Base-by-base conservation (phyloP, 2,888 invertebrate species). In the Agriopis marginaria region DNA sequence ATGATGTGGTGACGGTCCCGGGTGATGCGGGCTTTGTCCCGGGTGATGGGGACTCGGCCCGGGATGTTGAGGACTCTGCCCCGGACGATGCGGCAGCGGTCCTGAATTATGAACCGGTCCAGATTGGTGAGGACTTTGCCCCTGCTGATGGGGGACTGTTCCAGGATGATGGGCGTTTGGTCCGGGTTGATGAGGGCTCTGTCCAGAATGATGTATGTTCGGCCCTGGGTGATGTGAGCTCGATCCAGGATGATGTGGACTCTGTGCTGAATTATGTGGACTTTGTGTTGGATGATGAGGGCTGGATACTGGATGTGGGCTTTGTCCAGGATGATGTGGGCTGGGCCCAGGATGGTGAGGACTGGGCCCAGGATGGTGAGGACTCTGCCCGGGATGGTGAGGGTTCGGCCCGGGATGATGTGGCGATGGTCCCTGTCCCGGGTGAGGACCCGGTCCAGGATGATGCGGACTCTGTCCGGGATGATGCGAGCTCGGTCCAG, bases 21-120 rank as follows among this genome's bases (percentile, higher is more conserved):
- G 49, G 23, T 61, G 61, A 12, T 51, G 11, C 79, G 49, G 55
- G 14, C 42, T 42, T 14, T 42, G 55, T 11, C 55, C n/a, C 44
- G 56, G 58, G 11, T 45, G 58, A 11, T 45, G 45, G 7, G 10
- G 11, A 47, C 7, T 40, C 40, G 10, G 49, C 5, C 59, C 45
- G 32, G 49, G 32, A 0, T 32, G 60, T 5, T 56, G 56, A 4
- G 44, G 56, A 7, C 44, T 58, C 12, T 17, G 58, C 5, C 55
- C 55, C 14, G 40, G 42, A 9, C 14, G 55, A 4, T 40, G 42
- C 0, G 39, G 54, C 2, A 0, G 5, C 10, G 14, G 44, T 4
- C 42, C 56, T 23, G 7, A 14, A 7, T 14, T n/a, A 9, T 55
- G 58, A 12, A n/a, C 14, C 12, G 10, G 58, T 1, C 55, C 40